These are phyloP conservation scores for Cairina moschata DNA, from an alignment of 2,113 vertebrate genomes.

Conservation along the genomic window DNA sequence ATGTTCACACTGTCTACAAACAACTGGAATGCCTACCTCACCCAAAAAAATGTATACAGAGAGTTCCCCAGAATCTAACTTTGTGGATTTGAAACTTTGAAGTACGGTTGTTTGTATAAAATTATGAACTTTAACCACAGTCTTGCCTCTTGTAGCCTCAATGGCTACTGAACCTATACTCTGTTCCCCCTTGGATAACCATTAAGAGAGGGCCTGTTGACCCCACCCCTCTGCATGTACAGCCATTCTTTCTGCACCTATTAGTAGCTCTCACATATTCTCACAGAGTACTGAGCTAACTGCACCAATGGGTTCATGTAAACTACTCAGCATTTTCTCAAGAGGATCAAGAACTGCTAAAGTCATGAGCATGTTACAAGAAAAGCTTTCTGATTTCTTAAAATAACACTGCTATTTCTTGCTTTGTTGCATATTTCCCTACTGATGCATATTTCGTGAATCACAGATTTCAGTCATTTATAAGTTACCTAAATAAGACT, in stretches of 20 bases:
- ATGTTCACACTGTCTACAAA: not conserved
- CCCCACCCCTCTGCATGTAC: not conserved
- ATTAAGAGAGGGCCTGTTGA: not conserved
- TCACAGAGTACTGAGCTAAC: not conserved
- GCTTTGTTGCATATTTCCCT: not conserved
- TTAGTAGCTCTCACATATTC: not conserved
- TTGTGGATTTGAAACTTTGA: not conserved
- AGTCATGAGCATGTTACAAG: not conserved
- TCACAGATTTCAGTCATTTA: not conserved
- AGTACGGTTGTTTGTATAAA: not conserved
- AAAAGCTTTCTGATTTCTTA: not conserved
- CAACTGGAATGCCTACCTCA: not conserved
- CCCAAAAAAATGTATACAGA: not conserved
- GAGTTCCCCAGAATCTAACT: not conserved
- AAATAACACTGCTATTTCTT: not conserved
- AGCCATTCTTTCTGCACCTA: not conserved
- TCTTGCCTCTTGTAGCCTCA: not conserved
- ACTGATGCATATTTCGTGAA: not conserved
- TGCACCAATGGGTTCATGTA: not conserved
- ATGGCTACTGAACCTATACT: not conserved
- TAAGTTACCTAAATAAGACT: not conserved
- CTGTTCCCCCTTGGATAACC: not conserved
- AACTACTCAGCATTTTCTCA: not conserved
- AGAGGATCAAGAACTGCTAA: not conserved
- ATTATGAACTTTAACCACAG: not conserved